phyloP scores from a whole-genome alignment of 2,888 invertebrate species.

The Eueremaeus valkanovi region DNA sequence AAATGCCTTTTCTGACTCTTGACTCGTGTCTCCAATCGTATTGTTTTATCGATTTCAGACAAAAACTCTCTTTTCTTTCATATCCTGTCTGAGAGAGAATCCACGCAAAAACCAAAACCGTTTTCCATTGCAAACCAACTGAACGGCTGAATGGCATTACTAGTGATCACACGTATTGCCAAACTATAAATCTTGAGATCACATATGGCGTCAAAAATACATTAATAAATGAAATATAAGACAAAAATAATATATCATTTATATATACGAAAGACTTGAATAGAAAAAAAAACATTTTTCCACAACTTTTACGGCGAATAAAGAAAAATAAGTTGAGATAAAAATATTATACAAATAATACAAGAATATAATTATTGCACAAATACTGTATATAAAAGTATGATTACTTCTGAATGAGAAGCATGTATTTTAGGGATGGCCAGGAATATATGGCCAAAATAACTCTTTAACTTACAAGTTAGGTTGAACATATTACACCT shows the following conservation, averaged over 20 bases:
- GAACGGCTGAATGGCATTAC: neutral
- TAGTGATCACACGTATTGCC: neutral
- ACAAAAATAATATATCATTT: neutral
- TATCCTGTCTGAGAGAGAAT: neutral
- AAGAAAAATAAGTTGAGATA: too few species aligned
- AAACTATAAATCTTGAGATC: slow-evolving; percentile 28
- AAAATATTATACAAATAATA: too few species aligned
- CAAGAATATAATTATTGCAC: too few species aligned
- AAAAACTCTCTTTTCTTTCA: neutral
- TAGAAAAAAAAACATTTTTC: too few species aligned
- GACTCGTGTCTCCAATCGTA: slow-evolving; percentile 22
- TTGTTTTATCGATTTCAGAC: slow-evolving; percentile 26
- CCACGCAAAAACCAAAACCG: neutral
- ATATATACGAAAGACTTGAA: too few species aligned
- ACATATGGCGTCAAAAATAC: slow-evolving; percentile 26
- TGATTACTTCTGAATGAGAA: too few species aligned
- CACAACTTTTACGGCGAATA: too few species aligned
- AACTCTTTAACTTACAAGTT: too few species aligned
- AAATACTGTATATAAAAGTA: too few species aligned
- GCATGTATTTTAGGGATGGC: too few species aligned
- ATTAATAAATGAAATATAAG: slow-evolving; percentile 23
- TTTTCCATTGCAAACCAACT: neutral
- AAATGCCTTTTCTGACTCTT: slow-evolving; percentile 30
- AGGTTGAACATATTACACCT: too few species aligned
- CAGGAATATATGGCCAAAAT: too few species aligned